A percentile compares a stretch with the other conserved stretches of the same genome.
Conservation (phyloP, 2,888 invertebrate genomes). For the Aphodius granarius region DNA sequence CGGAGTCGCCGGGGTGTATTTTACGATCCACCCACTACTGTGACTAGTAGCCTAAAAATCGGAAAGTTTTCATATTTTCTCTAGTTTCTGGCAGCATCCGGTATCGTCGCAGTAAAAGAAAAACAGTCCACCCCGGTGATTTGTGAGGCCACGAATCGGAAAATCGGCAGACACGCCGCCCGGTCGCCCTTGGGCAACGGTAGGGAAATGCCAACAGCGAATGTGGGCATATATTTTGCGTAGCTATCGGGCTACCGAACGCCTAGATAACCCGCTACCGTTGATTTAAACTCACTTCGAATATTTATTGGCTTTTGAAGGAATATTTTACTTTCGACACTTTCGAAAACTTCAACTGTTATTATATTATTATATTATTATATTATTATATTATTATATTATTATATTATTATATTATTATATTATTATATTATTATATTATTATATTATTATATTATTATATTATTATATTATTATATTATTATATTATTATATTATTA, state of each 20-base stretch:
- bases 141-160: slow-evolving; percentile 31
- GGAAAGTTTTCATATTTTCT: slow-evolving; percentile 41
- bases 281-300: slow-evolving; percentile 25
- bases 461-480: no score
- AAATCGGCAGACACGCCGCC: slow-evolving; percentile 6
- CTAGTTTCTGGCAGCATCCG: slow-evolving; percentile 11
- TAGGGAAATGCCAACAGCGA: slow-evolving; percentile 24
- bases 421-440: no score
- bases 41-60: slow-evolving; percentile 37
- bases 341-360: neutral
- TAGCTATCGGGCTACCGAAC: slow-evolving; percentile 5
- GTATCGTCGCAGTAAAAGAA: slow-evolving; percentile 26
- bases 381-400: no score
- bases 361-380: no score
- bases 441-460: no score
- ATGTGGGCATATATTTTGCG: slow-evolving; percentile 16
- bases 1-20: slow-evolving; percentile 36
- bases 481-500: no score
- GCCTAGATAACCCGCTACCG: slow-evolving; percentile 8
- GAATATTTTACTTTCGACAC: neutral
- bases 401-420: no score
- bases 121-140: slow-evolving; percentile 30
- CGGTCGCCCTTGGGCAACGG: slow-evolving; percentile 16
- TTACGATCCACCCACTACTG: slow-evolving; percentile 33
- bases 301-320: slow-evolving; percentile 19